Conservation (phyloP, 1,140 invertebrate species). For the Hylyphantes graminicola region DNA sequence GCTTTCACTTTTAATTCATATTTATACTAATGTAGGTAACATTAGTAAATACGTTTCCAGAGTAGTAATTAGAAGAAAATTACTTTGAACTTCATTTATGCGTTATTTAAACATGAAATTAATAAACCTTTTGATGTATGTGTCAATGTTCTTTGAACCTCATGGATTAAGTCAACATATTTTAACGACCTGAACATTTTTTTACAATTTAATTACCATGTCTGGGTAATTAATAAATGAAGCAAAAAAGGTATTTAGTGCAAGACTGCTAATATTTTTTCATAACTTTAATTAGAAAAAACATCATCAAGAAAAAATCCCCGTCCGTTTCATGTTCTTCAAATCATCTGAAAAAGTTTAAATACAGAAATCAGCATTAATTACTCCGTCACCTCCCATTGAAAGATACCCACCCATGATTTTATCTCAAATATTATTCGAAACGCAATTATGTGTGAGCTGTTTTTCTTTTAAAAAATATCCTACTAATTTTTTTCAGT, state of each 20-base stretch:
- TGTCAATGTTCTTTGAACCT: no score
- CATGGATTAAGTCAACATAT: background rate
- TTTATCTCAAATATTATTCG: conserved; percentile 49
- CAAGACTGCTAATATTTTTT: conserved; percentile 44
- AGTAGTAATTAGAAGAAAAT: no score
- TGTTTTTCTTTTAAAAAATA: conserved; percentile 21
- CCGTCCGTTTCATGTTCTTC: background rate
- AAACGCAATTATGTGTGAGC: conserved; percentile 49
- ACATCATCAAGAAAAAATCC: conserved; percentile 12
- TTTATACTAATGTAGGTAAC: no score
- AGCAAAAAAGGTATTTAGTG: conserved; percentile 53
- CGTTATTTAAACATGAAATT: no score
- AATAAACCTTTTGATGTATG: no score
- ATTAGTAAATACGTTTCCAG: no score
- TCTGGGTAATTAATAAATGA: conserved; percentile 52
- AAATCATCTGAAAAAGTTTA: conserved; percentile 11
- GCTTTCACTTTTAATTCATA: no score
- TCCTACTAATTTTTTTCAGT: background rate
- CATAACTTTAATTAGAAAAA: conserved; percentile 39
- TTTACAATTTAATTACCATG: conserved; percentile 55
- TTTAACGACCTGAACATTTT: conserved; percentile 48
- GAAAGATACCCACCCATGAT: conserved; percentile 26
- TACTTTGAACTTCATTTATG: no score
- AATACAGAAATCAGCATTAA: conserved; percentile 44
- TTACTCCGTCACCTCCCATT: conserved; percentile 36